These are phyloP conservation scores for Amiota communis DNA, from an alignment of 2,888 invertebrate species.

Conservation along the genomic window DNA sequence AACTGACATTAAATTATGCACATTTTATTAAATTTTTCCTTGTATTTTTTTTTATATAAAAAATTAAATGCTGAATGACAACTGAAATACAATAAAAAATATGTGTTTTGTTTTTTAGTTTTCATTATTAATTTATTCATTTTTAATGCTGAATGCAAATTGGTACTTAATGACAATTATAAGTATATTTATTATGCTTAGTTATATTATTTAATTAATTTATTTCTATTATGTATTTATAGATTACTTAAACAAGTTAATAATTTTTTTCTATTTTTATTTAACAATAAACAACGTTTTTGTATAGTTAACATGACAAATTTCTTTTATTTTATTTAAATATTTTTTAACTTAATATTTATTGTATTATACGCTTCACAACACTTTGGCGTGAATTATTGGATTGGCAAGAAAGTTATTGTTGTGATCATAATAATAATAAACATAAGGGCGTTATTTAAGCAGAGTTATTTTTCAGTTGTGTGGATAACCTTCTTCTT, in stretches of 20 bases:
- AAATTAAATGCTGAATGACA: neutral
- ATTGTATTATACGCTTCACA: too few species aligned
- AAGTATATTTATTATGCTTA: neutral
- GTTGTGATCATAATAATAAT: too few species aligned
- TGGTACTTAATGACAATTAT: neutral
- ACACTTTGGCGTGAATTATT: too few species aligned
- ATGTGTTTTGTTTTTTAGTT: neutral
- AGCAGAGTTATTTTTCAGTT: too few species aligned
- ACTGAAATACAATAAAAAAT: constrained; percentile 2
- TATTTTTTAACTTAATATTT: neutral
- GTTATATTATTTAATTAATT: neutral
- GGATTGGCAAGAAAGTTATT: too few species aligned
- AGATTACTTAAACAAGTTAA: neutral
- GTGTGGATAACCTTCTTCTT: too few species aligned
- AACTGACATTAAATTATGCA: constrained; percentile 9
- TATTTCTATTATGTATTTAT: too few species aligned
- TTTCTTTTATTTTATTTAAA: constrained; percentile 7
- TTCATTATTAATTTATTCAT: neutral
- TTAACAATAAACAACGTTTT: constrained; percentile 11
- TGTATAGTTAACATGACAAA: neutral
- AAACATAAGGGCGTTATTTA: too few species aligned
- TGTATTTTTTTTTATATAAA: constrained; percentile 14
- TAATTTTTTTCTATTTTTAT: too few species aligned
- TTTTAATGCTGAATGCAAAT: constrained; percentile 9
- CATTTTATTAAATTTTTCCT: neutral